A percentile compares a stretch with the other conserved stretches of the same genome.
Conservation (phyloP, 2,888 invertebrate species). For the Stenodera caucasica region DNA sequence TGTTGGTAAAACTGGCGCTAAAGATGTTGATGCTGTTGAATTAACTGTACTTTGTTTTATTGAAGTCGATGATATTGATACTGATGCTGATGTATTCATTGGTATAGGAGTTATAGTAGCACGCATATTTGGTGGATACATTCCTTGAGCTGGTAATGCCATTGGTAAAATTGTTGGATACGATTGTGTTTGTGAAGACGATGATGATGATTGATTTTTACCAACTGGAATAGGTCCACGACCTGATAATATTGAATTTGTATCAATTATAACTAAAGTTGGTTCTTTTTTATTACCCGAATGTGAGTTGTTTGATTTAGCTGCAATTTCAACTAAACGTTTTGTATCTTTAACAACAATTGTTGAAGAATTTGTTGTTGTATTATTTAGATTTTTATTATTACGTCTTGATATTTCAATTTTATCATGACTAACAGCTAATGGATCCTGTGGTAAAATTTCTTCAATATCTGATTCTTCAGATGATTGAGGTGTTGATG, state of each 20-base stretch:
- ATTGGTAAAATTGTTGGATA: slow-evolving; percentile 58
- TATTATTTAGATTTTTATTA: slow-evolving; percentile 1
- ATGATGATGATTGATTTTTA: slow-evolving; percentile 45
- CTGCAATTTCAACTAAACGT: slow-evolving; percentile 69
- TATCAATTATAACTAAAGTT: slow-evolving; percentile 77
- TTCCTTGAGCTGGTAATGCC: slow-evolving; percentile 63
- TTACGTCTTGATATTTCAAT: slow-evolving; percentile 33
- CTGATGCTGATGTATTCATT: slow-evolving; percentile 44
- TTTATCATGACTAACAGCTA: slow-evolving; percentile 52
- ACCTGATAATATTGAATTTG: slow-evolving; percentile 70
- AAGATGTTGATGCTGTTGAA: slow-evolving; percentile 14
- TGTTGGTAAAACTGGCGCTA: slow-evolving; percentile 71
- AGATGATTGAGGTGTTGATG: slow-evolving; percentile 36
- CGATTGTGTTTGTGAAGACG: slow-evolving; percentile 38
- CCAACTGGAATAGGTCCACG: slow-evolving; percentile 61
- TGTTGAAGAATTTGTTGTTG: slow-evolving; percentile 28
- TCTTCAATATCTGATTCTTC: slow-evolving; percentile 68
- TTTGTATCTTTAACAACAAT: slow-evolving; percentile 74
- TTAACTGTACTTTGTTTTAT: slow-evolving; percentile 41
- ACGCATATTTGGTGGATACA: slow-evolving; percentile 66
- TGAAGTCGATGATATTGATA: slow-evolving; percentile 45
- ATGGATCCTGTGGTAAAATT: slow-evolving; percentile 62
- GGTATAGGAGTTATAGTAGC: slow-evolving; percentile 62
- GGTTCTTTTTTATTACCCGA: slow-evolving; percentile 68
- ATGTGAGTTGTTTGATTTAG: slow-evolving; percentile 58